Percentiles rank a stretch among this genome's conserved stretches.
phyloP scores from a whole-genome alignment of 2,888 invertebrate species.

The Anarsia innoxiella region DNA sequence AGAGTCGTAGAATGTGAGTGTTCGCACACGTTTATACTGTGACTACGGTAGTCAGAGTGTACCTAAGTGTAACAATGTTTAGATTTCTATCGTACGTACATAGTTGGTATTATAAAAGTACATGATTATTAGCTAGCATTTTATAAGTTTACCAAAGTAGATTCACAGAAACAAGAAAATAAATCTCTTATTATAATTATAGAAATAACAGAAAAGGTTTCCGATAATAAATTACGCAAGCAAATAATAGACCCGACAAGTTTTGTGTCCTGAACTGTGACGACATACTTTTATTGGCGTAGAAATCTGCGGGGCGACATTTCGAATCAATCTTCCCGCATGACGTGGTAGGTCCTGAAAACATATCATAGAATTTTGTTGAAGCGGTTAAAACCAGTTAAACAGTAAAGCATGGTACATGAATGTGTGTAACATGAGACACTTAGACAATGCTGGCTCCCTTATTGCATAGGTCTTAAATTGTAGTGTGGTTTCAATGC shows the following conservation, averaged over 20 bases:
- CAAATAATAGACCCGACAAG: constrained; percentile 18
- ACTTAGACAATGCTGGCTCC: constrained; percentile 61
- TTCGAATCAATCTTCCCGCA: constrained; percentile 8
- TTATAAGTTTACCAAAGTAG: too few relatives aligned
- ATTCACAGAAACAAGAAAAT: constrained; percentile 1
- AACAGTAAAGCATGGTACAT: constrained; percentile 45
- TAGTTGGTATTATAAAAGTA: too few relatives aligned
- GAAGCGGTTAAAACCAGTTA: constrained; percentile 23
- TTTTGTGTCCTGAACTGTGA: constrained; percentile 14
- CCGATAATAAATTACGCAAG: constrained; percentile 18
- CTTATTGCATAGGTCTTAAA: constrained; percentile 73
- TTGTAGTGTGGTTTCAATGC: constrained; percentile 71
- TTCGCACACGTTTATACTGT: too few relatives aligned
- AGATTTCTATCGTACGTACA: too few relatives aligned
- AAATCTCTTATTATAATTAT: constrained; percentile 7
- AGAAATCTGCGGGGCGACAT: neutral
- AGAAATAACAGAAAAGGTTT: constrained; percentile 5
- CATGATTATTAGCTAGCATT: too few relatives aligned
- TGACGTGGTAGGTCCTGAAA: constrained; percentile 10
- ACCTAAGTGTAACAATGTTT: too few relatives aligned
- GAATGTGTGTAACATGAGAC: constrained; percentile 64
- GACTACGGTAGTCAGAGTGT: too few relatives aligned
- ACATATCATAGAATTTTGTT: neutral
- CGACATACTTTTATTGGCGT: constrained; percentile 15
- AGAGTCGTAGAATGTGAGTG: too few relatives aligned